Evolutionary conservation across 2,797 vertebrate genomes (phyloP).

Genomic region (Clarias platycephalus): DNA sequence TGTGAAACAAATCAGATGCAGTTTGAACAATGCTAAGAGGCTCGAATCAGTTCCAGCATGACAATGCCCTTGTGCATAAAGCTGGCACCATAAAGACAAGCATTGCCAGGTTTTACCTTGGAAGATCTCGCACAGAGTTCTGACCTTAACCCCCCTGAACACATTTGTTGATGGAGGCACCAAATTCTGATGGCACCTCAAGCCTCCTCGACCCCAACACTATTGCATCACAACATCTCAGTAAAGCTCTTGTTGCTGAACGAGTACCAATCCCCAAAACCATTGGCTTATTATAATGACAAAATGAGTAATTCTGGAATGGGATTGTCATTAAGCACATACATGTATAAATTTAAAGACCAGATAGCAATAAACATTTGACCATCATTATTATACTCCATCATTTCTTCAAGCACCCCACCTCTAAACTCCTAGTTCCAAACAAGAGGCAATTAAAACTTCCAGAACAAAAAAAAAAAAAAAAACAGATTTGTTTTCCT

Average conservation of each 20-base stretch:
- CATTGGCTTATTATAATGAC: not conserved
- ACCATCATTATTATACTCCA: not conserved
- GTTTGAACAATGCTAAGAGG: too few species aligned
- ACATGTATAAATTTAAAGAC: not conserved
- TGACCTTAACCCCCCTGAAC: not conserved
- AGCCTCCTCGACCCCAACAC: not conserved
- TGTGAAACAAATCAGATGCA: too few species aligned
- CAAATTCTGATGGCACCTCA: not conserved
- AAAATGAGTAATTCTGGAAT: not conserved
- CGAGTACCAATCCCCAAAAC: not conserved
- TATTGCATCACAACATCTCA: not conserved
- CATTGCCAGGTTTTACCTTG: too few species aligned
- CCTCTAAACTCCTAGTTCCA: not conserved
- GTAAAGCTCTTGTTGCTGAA: not conserved
- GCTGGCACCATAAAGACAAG: not conserved
- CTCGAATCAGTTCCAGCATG: not conserved
- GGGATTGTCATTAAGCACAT: not conserved
- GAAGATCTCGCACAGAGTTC: not conserved
- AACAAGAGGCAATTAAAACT: not conserved
- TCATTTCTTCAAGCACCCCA: not conserved
- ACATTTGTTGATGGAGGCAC: too few species aligned
- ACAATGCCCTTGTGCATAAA: not conserved
- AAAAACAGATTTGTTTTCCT: not conserved
- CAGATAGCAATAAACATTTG: not conserved
- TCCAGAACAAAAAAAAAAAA: not conserved